phyloP scores from a whole-genome alignment of 2,888 invertebrate species.

The Deladenus siricidicola region DNA sequence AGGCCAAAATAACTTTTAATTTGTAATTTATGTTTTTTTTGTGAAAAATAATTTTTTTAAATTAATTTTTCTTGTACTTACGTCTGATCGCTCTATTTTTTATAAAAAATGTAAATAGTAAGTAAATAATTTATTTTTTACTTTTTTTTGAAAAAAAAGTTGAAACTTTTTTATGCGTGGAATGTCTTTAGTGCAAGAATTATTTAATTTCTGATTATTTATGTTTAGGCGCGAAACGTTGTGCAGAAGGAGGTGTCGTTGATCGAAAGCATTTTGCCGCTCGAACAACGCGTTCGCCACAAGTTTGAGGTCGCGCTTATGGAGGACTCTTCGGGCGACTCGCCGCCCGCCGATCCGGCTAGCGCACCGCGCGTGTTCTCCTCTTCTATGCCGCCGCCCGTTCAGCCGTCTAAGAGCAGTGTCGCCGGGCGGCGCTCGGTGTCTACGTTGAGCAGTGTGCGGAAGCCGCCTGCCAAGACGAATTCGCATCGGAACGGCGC shows the following conservation, averaged over 20 bases:
- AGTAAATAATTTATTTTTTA: background rate
- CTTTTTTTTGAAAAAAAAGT: background rate
- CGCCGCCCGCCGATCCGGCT: slow-evolving; percentile 15
- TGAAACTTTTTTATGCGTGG: too few relatives aligned
- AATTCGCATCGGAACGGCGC: background rate
- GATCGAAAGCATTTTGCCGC: slow-evolving; percentile 7
- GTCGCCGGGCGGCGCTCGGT: background rate
- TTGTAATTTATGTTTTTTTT: too few relatives aligned
- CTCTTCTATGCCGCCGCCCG: background rate
- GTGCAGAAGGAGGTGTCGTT: slow-evolving; percentile 4
- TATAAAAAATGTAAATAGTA: background rate
- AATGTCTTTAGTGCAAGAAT: too few relatives aligned
- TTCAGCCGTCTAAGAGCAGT: background rate
- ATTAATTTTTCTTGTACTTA: background rate
- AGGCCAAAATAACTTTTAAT: too few relatives aligned
- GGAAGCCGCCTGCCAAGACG: background rate
- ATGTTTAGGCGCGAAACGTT: slow-evolving; percentile 10
- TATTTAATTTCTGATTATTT: background rate
- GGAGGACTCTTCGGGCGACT: slow-evolving; percentile 13
- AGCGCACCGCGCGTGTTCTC: background rate
- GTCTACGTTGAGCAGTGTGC: background rate
- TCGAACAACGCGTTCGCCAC: slow-evolving; percentile 5
- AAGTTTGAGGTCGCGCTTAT: slow-evolving; percentile 1
- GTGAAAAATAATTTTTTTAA: background rate
- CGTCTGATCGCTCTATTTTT: background rate